phyloP scores from a whole-genome alignment of 1,140 invertebrate genomes.

The Sminthurinus signatus region DNA sequence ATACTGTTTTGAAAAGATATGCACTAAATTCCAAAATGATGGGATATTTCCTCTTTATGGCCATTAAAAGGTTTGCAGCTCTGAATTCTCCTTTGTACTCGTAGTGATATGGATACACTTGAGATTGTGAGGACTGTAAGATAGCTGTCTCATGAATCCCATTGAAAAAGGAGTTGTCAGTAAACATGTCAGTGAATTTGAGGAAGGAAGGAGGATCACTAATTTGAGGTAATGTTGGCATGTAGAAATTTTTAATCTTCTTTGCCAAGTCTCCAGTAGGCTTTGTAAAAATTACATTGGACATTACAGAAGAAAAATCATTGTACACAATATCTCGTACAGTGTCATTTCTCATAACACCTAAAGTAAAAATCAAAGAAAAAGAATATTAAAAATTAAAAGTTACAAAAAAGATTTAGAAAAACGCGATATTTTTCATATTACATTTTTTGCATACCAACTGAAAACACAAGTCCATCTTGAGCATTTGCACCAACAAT shows the following conservation, averaged over 20 bases:
- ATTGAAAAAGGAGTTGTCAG: slow-evolving; percentile 25
- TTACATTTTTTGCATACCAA: slow-evolving; percentile 2
- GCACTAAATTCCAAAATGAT: slow-evolving; percentile 16
- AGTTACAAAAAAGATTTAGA: background rate
- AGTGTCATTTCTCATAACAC: slow-evolving; percentile 27
- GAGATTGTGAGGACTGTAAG: slow-evolving; percentile 23
- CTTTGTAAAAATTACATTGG: slow-evolving; percentile 18
- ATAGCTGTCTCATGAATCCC: slow-evolving; percentile 20
- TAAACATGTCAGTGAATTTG: slow-evolving; percentile 29
- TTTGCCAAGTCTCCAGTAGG: slow-evolving; percentile 14
- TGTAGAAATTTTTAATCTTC: slow-evolving; percentile 31
- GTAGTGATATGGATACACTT: slow-evolving; percentile 31
- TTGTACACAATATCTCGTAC: slow-evolving; percentile 16
- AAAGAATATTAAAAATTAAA: background rate
- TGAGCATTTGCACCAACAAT: slow-evolving; percentile 28
- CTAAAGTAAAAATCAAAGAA: no score
- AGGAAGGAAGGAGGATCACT: slow-evolving; percentile 9
- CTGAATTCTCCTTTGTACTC: slow-evolving; percentile 28
- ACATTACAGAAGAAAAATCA: slow-evolving; percentile 15
- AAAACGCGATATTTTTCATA: no score
- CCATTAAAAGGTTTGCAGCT: slow-evolving; percentile 22
- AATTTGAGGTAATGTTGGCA: slow-evolving; percentile 11
- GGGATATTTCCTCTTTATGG: slow-evolving; percentile 10
- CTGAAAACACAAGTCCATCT: slow-evolving; percentile 29
- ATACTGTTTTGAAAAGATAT: slow-evolving; percentile 7